Evolutionary conservation across 2,797 vertebrate species (phyloP).

Genomic region (Cossypha heuglini): DNA sequence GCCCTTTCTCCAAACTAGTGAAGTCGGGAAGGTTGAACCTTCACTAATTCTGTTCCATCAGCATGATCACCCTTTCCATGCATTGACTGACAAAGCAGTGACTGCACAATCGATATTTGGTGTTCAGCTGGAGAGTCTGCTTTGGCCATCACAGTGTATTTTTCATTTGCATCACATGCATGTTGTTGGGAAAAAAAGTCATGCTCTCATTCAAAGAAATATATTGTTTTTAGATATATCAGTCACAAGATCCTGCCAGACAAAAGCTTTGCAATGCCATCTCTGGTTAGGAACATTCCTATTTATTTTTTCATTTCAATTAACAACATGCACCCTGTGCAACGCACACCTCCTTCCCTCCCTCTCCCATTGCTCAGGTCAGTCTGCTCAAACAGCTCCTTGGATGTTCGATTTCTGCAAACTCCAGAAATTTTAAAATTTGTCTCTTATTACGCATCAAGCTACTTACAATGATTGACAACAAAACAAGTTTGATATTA

Average conservation of each 20-base stretch:
- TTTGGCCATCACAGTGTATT: background rate
- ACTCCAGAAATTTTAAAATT: background rate
- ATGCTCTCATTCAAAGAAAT: background rate
- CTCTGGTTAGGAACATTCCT: background rate
- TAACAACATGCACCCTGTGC: background rate
- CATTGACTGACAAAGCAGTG: background rate
- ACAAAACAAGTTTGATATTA: background rate
- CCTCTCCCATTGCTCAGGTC: background rate
- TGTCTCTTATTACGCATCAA: background rate
- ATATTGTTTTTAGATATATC: background rate
- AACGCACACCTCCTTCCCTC: background rate
- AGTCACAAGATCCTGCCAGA: background rate
- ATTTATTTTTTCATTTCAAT: background rate
- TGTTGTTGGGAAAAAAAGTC: background rate
- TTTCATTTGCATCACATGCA: background rate
- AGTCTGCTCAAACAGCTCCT: background rate
- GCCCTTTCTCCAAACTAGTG: background rate
- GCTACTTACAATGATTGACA: background rate
- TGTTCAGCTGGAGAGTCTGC: background rate
- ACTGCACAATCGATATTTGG: background rate
- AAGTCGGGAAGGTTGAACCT: background rate
- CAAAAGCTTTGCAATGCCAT: background rate
- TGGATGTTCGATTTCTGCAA: background rate
- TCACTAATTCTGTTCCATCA: background rate
- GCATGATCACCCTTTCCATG: accelerated